Evolutionary conservation across 2,888 invertebrate species (phyloP), one percentile per base, ranked within the genome.

Genomic region (Campopleginae sp.): DNA sequence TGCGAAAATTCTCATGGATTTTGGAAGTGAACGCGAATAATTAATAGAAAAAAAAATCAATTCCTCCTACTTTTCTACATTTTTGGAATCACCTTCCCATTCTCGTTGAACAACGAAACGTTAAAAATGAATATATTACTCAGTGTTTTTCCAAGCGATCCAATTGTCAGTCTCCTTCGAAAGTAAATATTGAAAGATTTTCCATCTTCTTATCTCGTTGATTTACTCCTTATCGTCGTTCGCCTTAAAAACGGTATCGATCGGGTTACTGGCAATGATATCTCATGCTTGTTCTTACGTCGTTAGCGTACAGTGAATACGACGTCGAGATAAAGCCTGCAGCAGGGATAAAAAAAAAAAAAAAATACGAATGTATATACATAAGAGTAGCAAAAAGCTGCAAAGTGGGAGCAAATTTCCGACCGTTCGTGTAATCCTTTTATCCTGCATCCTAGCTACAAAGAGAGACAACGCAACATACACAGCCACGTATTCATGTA

Each of bases 351-450:
- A 51, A 38, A 42, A 38, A 46, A 38, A 46, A 38, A 44, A 31
- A 71, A 51, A 44, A 27, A 72, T 54, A 63, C 12, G 17, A 38
- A 31, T 70, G 70, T 44, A 51, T 31, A 63, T 65, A 48, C 8
- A 27, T 27, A 33, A 42, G 14, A 19, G 44, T 54, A 58, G 46
- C 44, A 65, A 82, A 74, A 82, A 71, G 71, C 79, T 85, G 66
- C 76, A 76, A 82, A 72, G 85, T 85, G 82, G 58, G 71, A 80
- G 82, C 76, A 82, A 85, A 85, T 85, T 85, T 82, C 66, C 79
- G 82, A 80, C 80, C 66, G 77, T 77, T 72, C 74, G 72, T 80
- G 80, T 82, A 85, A 82, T 85, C 85, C 80, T 68, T 82, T 82
- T 77, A 85, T 77, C 80, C 82, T 58, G 77, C 27, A 77, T 71